Base-by-base conservation (phyloP, 2,888 invertebrate genomes). In the Scaptomyza reducta region DNA sequence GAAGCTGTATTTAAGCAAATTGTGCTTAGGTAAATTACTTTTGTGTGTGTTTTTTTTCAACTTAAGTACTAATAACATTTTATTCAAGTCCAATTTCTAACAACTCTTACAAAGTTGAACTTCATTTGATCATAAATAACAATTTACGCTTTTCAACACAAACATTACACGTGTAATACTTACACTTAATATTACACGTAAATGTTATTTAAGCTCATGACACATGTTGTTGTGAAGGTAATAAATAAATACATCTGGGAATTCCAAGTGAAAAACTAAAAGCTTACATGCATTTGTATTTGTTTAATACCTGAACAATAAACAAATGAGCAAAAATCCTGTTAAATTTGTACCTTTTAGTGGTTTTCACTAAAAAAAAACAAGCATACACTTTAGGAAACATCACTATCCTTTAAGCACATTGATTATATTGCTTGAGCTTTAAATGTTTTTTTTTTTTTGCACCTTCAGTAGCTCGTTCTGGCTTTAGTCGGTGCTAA, bases 401-500 rank as follows among this genome's bases (percentile, higher is more conserved):
- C n/a, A 33, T 9, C 9, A 18, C 7, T 16, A 29, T 10, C 13
- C 22, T 41, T 44, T 16, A 40, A 51, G 27, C 31, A 41, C 55
- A 59, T 77, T 55, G 41, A 66, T 65, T 59, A 50, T 47, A 50
- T 64, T 55, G n/a, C 41, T 53, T 35, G 45, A 44, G 50, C 63
- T 61, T 51, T 61, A 50, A 57, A 60, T 18, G 58, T 45, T 41
- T 45, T 22, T 44, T n/a, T 61, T 49, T 40, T 44, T 44, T 44
- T 18, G 29, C n/a, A 42, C 46, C 27, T 54, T 69, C 33, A 40
- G 59, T 35, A n/a, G 56, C 35, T 42, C 29, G 6, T 16, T 58
- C 45, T 53, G 47, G 45, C 54, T 55, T 66, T 40, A 41, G 41
- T 65, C 77, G 62, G 62, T 49, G 75, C 81, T 84, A 72, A 84